A percentile compares a stretch with the other conserved stretches of the same genome.
phyloP scores from a whole-genome alignment of 2,113 vertebrate species.

The Cryptotis parvus region DNA sequence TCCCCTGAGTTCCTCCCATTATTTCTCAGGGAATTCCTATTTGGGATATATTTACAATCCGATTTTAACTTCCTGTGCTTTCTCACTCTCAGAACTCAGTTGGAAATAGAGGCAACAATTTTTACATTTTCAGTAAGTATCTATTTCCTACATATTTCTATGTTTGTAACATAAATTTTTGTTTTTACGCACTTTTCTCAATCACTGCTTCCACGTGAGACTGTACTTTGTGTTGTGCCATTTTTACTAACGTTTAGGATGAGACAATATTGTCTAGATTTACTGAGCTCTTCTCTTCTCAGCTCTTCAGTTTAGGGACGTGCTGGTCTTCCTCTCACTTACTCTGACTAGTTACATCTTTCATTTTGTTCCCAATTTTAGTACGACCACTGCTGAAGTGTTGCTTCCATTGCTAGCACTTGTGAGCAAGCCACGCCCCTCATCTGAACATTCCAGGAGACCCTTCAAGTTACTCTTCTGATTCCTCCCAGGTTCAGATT shows the following conservation, averaged over 20 bases:
- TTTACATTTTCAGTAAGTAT: not conserved
- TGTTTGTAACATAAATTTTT: not conserved
- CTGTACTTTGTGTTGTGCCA: not conserved
- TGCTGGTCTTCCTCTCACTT: not conserved
- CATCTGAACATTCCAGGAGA: not conserved
- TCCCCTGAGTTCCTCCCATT: not conserved
- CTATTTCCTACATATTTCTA: not conserved
- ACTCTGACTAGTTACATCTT: not conserved
- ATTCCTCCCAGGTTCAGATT: too few relatives aligned
- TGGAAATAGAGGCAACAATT: not conserved
- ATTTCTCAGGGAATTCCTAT: not conserved
- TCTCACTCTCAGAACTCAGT: not conserved
- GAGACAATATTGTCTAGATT: too few relatives aligned
- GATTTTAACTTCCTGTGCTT: not conserved
- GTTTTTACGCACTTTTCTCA: not conserved
- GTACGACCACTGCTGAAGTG: not conserved
- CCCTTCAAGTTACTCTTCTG: not conserved
- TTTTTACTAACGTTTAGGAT: too few relatives aligned
- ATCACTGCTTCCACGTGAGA: not conserved
- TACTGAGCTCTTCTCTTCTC: too few relatives aligned
- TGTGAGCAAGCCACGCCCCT: not conserved
- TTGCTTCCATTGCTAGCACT: not conserved
- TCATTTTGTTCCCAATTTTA: not conserved
- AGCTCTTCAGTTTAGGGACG: not conserved
- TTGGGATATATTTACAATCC: not conserved